Evolutionary conservation across 2,888 invertebrate genomes (phyloP).

Genomic region (Callimorpha dominula): DNA sequence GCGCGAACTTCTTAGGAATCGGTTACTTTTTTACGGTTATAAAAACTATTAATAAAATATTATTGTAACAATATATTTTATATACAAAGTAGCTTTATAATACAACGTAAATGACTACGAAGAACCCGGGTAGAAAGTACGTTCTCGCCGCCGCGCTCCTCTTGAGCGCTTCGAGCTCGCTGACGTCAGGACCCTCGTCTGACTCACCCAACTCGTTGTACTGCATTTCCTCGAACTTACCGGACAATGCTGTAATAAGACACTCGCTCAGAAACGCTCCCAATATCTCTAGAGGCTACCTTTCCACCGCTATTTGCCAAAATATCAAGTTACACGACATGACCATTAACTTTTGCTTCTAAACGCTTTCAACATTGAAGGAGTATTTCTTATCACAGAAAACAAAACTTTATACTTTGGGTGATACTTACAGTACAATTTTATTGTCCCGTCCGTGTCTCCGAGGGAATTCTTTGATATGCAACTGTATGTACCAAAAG

Average conservation of each 20-base stretch:
- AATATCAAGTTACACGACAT: constrained; percentile 69
- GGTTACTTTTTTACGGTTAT: constrained; percentile 38
- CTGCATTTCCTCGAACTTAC: constrained; percentile 82
- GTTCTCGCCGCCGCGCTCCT: constrained; percentile 66
- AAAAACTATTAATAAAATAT: constrained; percentile 63
- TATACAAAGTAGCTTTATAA: constrained; percentile 81
- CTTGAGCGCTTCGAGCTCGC: constrained; percentile 80
- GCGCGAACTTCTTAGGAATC: neutral
- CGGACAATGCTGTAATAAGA: constrained; percentile 76
- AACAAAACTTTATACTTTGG: constrained; percentile 29
- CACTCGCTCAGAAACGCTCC: constrained; percentile 50
- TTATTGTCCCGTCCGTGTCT: constrained; percentile 91
- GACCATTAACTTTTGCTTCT: constrained; percentile 64
- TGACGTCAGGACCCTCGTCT: constrained; percentile 79
- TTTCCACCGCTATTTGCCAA: constrained; percentile 45
- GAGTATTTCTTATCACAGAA: constrained; percentile 40
- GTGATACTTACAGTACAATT: constrained; percentile 89
- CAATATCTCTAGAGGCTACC: constrained; percentile 49
- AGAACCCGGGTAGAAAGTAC: constrained; percentile 55
- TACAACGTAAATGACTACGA: constrained; percentile 70
- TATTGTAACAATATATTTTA: constrained; percentile 83
- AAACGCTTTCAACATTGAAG: constrained; percentile 51
- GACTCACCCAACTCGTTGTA: constrained; percentile 80
- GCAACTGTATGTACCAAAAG: constrained; percentile 91
- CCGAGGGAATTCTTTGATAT: constrained; percentile 91